Base-by-base conservation (phyloP, 2,113 vertebrate genomes). In the Pomatorhinus ruficollis region DNA sequence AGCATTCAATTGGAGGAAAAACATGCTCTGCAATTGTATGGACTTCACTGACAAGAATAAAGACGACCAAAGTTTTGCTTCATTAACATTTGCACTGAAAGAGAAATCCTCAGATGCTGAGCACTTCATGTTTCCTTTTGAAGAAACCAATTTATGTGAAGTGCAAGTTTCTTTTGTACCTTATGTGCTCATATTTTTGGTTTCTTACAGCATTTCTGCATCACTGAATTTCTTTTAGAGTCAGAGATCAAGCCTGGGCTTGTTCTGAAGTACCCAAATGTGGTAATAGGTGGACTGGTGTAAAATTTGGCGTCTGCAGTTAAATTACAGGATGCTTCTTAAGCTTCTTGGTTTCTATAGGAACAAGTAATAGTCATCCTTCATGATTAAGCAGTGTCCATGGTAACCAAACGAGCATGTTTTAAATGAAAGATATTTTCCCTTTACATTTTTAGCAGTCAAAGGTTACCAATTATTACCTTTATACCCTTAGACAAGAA, bases 361-460 rank as follows among this genome's bases (percentile, higher is more conserved):
- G 30, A 98, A 98, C 98, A 94, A 96, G 97, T 97, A 98, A 98
- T 97, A 97, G 97, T 97, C 98, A 98, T 98, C 97, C 97, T 97
- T 98, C 97, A 97, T 97, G 97, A 98, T 98, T 98, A 98, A 97
- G 95, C 96, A 96, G 98, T 98, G 96, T 97, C 98, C 97, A 97
- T 97, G 97, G 97, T 95, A 98, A 98, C 98, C 87, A 95, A 97
- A 92, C 19, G 89, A 96, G 96, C 93, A 97, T 97, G 95, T 98
- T 98, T 97, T 97, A 97, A 98, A 96, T 96, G 97, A 98, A 98
- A 98, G 97, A 50, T 54, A 91, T 97, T 97, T 97, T 97, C 95
- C 95, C 93, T 97, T 91, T 95, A 93, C 95, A 90, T 97, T 96
- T 97, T 97, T 96, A 97, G 94, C 82, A 68, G 69, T 66, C 94